phyloP scores from a whole-genome alignment of 1,140 invertebrate genomes.

The Phthorimaea operculella region DNA sequence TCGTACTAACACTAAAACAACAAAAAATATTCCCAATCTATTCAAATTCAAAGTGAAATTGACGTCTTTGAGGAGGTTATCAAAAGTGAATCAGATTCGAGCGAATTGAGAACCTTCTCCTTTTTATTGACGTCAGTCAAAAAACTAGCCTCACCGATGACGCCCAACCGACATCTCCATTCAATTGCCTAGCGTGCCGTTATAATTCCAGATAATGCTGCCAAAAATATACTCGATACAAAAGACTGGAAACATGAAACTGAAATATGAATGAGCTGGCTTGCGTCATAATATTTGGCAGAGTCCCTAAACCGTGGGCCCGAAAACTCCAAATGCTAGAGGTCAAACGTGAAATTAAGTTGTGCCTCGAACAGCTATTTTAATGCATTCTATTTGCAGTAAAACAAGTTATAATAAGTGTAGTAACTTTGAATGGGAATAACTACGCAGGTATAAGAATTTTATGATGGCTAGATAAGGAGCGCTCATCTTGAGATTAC shows the following conservation, averaged over 20 bases:
- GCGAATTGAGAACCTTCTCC: no score
- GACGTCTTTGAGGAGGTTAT: no score
- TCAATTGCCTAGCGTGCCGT: not conserved
- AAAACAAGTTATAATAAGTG: not conserved
- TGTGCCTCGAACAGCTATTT: not conserved
- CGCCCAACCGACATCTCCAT: not conserved
- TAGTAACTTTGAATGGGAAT: no score
- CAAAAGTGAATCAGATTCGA: no score
- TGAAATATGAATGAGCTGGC: slow-evolving; percentile 36
- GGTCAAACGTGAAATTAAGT: slow-evolving; percentile 33
- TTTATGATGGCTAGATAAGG: no score
- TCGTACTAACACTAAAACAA: no score
- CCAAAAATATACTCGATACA: not conserved
- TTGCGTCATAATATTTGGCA: slow-evolving; percentile 37
- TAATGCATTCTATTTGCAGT: slow-evolving; percentile 10
- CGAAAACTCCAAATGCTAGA: slow-evolving; percentile 32
- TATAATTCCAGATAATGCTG: not conserved
- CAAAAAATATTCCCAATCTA: no score
- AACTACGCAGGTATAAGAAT: no score
- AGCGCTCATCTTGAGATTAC: no score
- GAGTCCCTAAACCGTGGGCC: slow-evolving; percentile 33
- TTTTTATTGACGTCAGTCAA: no score
- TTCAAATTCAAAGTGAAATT: no score
- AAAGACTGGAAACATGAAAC: not conserved
- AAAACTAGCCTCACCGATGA: no score